These are phyloP conservation scores for Danaus chrysippus DNA, from an alignment of 2,888 invertebrate species.

Conservation along the genomic window DNA sequence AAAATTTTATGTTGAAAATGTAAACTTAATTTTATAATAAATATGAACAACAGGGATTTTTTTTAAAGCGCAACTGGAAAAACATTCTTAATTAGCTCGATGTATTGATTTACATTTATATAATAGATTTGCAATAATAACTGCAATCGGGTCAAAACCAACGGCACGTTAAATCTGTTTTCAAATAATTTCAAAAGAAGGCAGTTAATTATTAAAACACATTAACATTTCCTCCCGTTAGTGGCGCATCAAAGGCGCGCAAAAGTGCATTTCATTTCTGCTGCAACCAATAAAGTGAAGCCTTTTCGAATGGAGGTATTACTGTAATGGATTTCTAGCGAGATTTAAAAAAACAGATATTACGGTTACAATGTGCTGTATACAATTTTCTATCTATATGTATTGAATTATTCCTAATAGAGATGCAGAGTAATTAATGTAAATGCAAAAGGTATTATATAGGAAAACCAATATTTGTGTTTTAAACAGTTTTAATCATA, in stretches of 20 bases:
- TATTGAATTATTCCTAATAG: background rate
- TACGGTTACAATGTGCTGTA: slow-evolving; percentile 25
- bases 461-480: background rate
- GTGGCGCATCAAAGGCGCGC: slow-evolving; percentile 39
- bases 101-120: no score
- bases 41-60: no score
- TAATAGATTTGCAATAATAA: no score
- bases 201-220: slow-evolving; percentile 23
- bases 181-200: slow-evolving; percentile 8
- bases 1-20: no score
- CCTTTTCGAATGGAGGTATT: slow-evolving; percentile 55
- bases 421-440: background rate
- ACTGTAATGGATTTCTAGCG: slow-evolving; percentile 50
- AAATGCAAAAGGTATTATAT: background rate
- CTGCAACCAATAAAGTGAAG: slow-evolving; percentile 50
- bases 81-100: no score
- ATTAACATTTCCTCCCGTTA: slow-evolving; percentile 31
- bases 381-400: background rate
- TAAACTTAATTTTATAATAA: no score
- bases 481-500: background rate
- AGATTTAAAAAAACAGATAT: slow-evolving; percentile 39
- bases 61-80: no score
- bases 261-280: slow-evolving; percentile 57
- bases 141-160: background rate
- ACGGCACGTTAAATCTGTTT: background rate